These are phyloP conservation scores for Criorhina ranunculi DNA, from an alignment of 2,888 invertebrate species.

Conservation along the genomic window DNA sequence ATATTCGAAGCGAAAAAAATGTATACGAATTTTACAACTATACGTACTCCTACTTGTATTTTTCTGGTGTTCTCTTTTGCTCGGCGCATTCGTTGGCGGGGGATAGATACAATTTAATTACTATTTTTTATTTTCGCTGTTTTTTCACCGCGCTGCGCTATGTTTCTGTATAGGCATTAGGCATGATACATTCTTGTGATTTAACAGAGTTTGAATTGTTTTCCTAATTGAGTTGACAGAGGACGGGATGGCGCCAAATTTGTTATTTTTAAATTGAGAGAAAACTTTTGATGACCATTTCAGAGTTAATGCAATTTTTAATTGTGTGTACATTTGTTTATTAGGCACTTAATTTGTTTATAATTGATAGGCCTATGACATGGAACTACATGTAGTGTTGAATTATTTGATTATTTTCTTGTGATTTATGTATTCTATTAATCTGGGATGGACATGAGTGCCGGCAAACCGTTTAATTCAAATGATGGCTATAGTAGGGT, in stretches of 20 bases:
- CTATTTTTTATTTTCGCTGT: constrained; percentile 1
- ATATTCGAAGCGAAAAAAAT: constrained; percentile 26
- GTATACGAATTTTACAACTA: constrained; percentile 54
- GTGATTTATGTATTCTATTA: no score
- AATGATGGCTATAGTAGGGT: no score
- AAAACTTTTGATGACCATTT: background rate
- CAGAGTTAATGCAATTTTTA: background rate
- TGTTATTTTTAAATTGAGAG: background rate
- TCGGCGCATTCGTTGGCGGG: background rate
- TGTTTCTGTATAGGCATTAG: no score
- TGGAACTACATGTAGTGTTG: no score
- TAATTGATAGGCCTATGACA: background rate
- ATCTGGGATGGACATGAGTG: no score
- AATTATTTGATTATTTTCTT: no score
- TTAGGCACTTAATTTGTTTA: background rate
- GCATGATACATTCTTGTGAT: background rate
- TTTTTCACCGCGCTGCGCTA: background rate
- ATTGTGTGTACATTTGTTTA: background rate
- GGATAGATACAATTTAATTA: background rate
- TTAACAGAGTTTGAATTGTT: constrained; percentile 18
- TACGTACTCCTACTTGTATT: constrained; percentile 54
- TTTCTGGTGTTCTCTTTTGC: constrained; percentile 19
- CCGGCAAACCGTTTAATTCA: no score
- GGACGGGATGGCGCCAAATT: background rate
- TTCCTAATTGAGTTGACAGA: constrained; percentile 2